Evolutionary conservation across 2,888 invertebrate species (phyloP).

Genomic region (Harpalus rufipes): DNA sequence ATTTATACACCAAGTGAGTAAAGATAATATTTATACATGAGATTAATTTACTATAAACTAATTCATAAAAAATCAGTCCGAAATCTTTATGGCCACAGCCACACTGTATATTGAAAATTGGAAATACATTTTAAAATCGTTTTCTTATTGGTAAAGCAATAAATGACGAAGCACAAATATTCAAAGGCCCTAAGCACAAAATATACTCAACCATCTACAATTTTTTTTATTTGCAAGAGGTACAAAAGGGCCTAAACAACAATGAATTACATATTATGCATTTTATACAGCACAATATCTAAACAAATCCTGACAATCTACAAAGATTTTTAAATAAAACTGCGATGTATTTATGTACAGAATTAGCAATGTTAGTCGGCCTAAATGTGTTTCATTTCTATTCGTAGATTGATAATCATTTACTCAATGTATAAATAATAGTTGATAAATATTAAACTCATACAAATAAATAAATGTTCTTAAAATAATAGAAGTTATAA

Average conservation of each 20-base stretch:
- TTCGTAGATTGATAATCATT: neutral
- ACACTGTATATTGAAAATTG: too few relatives aligned
- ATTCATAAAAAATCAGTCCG: too few relatives aligned
- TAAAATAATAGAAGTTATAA: neutral
- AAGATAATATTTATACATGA: too few relatives aligned
- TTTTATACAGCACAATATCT: constrained; percentile 16
- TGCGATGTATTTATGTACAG: constrained; percentile 9
- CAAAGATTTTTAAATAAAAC: neutral
- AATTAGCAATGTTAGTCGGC: constrained; percentile 20
- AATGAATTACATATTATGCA: constrained; percentile 12
- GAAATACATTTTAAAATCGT: too few relatives aligned
- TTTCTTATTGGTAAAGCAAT: too few relatives aligned
- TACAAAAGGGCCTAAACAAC: constrained; percentile 3
- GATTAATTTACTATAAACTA: too few relatives aligned
- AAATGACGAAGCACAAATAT: neutral
- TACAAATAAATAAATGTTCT: constrained; percentile 2
- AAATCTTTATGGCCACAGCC: too few relatives aligned
- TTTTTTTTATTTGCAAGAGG: neutral
- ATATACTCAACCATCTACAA: neutral
- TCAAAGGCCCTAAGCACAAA: neutral
- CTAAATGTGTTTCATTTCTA: constrained; percentile 26
- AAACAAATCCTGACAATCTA: constrained; percentile 35
- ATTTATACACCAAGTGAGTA: too few relatives aligned
- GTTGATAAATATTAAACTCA: constrained; percentile 5
- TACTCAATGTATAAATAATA: constrained; percentile 1